Conservation (phyloP, 1,140 invertebrate genomes). For the Drosophila guanche region DNA sequence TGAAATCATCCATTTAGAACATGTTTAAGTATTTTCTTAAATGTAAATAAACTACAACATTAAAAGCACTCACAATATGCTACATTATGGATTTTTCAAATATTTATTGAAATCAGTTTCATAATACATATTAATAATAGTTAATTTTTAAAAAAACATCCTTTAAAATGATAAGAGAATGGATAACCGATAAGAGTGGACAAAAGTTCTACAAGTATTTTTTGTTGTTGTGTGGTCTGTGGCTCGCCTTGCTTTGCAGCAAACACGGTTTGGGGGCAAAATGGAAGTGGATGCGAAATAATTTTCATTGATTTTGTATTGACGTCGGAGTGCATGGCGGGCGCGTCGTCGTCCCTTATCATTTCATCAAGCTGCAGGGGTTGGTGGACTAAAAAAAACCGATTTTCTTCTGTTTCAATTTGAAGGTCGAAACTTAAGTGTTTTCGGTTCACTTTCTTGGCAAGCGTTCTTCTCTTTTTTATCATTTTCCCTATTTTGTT, state of each 20-base stretch:
- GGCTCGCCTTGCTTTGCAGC: not conserved
- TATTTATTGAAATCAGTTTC: conserved; percentile 78
- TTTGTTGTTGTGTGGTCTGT: not conserved
- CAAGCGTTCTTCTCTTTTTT: conserved; percentile 58
- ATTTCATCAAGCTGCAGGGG: conserved; percentile 13
- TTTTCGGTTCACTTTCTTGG: conserved; percentile 65
- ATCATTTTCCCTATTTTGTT: conserved; percentile 34
- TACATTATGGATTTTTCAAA: conserved; percentile 58
- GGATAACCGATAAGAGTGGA: conserved; percentile 34
- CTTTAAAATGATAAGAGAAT: conserved; percentile 63
- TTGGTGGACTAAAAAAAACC: conserved; percentile 67
- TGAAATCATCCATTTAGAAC: conserved; percentile 49
- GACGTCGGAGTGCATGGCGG: not conserved
- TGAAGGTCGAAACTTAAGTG: conserved; percentile 65
- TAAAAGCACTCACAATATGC: not conserved
- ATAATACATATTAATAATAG: conserved; percentile 78
- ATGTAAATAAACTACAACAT: conserved; percentile 44
- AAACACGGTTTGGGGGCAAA: not conserved
- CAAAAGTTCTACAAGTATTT: conserved; percentile 19
- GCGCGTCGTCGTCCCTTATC: conserved; percentile 1
- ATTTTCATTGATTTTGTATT: conserved; percentile 10
- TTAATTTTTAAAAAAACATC: conserved; percentile 71
- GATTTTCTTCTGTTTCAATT: conserved; percentile 49
- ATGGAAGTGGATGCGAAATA: conserved; percentile 15
- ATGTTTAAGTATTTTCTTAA: conserved; percentile 64